These are phyloP conservation scores for Saguinus midas DNA, from an alignment of 2,113 vertebrate genomes.

Conservation along the genomic window DNA sequence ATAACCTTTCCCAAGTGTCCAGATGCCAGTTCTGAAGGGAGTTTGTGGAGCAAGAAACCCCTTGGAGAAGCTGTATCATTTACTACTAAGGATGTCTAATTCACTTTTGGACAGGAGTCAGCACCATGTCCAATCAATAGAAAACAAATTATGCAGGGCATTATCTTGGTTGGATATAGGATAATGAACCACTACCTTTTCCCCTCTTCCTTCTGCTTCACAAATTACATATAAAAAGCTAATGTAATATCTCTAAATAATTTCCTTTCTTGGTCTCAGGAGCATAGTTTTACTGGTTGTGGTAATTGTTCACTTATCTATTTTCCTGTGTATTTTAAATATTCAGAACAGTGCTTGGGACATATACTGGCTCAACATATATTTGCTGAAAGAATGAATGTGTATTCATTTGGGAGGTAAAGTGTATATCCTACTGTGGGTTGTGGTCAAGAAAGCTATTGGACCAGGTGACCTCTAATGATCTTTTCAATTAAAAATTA, in stretches of 20 bases:
- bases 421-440: background rate
- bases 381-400: background rate
- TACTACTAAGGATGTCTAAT: slow-evolving; percentile 34
- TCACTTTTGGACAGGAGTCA: slow-evolving; percentile 34
- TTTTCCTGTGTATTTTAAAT: background rate
- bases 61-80: slow-evolving; percentile 19
- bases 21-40: background rate
- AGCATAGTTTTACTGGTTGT: background rate
- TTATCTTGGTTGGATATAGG: slow-evolving; percentile 16
- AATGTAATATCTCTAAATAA: background rate
- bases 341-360: background rate
- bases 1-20: background rate
- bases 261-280: background rate
- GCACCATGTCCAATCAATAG: slow-evolving; percentile 41
- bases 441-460: background rate
- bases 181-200: background rate
- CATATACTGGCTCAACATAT: background rate
- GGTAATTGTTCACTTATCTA: background rate
- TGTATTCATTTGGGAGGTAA: background rate
- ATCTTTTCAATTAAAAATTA: background rate
- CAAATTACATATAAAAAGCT: background rate
- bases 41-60: background rate
- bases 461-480: background rate
- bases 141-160: slow-evolving; percentile 34
- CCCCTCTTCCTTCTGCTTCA: background rate